These are phyloP conservation scores for Stomatorhinus ivindoensis DNA, from an alignment of 2,113 vertebrate genomes.

Conservation along the genomic window DNA sequence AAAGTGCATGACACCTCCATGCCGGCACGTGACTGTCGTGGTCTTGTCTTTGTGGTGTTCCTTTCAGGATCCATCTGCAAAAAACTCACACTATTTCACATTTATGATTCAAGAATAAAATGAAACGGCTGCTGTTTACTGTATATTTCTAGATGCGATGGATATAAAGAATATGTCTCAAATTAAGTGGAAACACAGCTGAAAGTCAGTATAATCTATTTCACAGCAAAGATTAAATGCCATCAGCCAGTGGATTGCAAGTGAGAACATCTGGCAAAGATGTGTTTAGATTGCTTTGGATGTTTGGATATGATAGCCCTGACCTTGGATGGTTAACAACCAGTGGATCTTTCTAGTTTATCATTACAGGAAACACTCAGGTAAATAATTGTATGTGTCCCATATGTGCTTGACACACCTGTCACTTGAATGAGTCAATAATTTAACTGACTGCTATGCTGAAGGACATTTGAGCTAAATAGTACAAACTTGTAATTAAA, in stretches of 20 bases:
- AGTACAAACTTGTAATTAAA: neutral
- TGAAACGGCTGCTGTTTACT: neutral
- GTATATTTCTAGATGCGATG: neutral
- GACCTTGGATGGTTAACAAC: neutral
- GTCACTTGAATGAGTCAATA: neutral
- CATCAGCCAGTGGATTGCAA: neutral
- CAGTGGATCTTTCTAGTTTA: neutral
- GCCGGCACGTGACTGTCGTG: neutral
- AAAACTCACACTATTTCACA: neutral
- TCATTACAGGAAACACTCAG: neutral
- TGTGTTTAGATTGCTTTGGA: neutral
- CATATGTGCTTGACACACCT: neutral
- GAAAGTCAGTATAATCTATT: neutral
- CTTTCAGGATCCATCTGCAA: neutral
- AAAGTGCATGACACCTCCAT: neutral
- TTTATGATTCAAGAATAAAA: neutral
- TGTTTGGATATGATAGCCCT: neutral
- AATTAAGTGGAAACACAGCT: neutral
- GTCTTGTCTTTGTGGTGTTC: neutral
- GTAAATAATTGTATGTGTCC: neutral
- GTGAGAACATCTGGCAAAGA: constrained; percentile 16
- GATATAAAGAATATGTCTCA: neutral
- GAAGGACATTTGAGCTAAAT: neutral
- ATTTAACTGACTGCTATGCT: neutral
- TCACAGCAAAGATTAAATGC: neutral